These are phyloP conservation scores for Epistrophe eligans DNA, from an alignment of 2,888 invertebrate species.

Conservation along the genomic window DNA sequence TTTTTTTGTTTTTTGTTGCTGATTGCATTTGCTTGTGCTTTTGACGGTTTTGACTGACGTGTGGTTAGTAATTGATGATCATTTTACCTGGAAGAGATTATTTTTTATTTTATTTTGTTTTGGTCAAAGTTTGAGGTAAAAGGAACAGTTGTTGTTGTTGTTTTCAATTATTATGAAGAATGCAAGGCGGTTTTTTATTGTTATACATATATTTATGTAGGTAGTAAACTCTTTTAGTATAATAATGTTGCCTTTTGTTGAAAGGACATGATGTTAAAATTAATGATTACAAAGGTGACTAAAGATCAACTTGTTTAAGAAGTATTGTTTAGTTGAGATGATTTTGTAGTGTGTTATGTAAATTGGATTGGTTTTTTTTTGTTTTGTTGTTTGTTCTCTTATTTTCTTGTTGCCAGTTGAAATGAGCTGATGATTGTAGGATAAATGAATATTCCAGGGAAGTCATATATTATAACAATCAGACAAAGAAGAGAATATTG, in stretches of 20 bases:
- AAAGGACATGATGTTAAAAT: slow-evolving; percentile 6
- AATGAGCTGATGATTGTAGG: background rate
- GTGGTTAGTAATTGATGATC: slow-evolving; percentile 38
- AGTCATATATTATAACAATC: too few relatives aligned
- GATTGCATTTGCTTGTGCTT: slow-evolving; percentile 17
- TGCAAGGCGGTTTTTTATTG: background rate
- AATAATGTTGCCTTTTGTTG: background rate
- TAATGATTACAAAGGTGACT: slow-evolving; percentile 6
- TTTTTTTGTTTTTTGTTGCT: background rate
- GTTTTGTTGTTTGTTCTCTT: background rate
- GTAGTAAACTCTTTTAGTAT: background rate
- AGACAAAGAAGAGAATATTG: too few relatives aligned
- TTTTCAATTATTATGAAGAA: slow-evolving; percentile 19
- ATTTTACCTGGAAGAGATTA: slow-evolving; percentile 8
- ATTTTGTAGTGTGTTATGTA: background rate
- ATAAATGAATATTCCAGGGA: too few relatives aligned
- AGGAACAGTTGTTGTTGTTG: background rate
- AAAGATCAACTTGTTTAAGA: slow-evolving; percentile 2
- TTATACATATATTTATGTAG: background rate
- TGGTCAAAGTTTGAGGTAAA: background rate
- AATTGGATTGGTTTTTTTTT: background rate
- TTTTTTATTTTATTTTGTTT: background rate
- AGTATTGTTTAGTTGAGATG: background rate
- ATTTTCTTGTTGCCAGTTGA: background rate
- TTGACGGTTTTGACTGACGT: slow-evolving; percentile 38